Evolutionary conservation across 2,113 vertebrate genomes (phyloP).

Genomic region (Thymallus thymallus): DNA sequence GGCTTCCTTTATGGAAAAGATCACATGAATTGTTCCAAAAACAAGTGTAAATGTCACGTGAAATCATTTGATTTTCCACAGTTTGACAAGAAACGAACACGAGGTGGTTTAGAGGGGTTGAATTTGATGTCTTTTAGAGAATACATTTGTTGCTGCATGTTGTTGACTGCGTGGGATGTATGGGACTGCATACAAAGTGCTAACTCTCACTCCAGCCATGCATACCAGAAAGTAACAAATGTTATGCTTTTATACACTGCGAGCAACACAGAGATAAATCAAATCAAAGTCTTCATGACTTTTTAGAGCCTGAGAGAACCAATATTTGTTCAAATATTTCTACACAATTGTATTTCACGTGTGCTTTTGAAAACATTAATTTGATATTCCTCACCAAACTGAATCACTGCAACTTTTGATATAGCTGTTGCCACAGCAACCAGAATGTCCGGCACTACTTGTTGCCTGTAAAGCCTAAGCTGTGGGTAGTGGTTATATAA

Average conservation of each 20-base stretch:
- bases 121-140: slow-evolving; percentile 11
- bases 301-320: slow-evolving; percentile 21
- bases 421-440: slow-evolving; percentile 32
- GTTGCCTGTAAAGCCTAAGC: background rate
- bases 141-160: slow-evolving; percentile 29
- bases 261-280: slow-evolving; percentile 17
- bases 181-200: slow-evolving; percentile 31
- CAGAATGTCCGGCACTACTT: slow-evolving; percentile 14
- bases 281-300: slow-evolving; percentile 40
- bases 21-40: too few species aligned
- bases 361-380: slow-evolving; percentile 9
- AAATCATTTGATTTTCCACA: too few species aligned
- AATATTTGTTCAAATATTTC: background rate
- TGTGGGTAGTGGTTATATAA: background rate
- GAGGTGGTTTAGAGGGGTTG: slow-evolving; percentile 24
- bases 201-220: background rate
- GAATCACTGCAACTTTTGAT: slow-evolving; percentile 4
- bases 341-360: background rate
- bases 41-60: too few species aligned
- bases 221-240: slow-evolving; percentile 5
- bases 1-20: too few species aligned
- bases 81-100: too few species aligned
- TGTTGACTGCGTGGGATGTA: slow-evolving; percentile 22
- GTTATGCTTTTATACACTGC: background rate
- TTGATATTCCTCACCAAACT: background rate